Percentiles rank a stretch among this genome's conserved stretches.
Conservation (phyloP, 1,140 invertebrate genomes). For the Chrysomallon squamiferum region DNA sequence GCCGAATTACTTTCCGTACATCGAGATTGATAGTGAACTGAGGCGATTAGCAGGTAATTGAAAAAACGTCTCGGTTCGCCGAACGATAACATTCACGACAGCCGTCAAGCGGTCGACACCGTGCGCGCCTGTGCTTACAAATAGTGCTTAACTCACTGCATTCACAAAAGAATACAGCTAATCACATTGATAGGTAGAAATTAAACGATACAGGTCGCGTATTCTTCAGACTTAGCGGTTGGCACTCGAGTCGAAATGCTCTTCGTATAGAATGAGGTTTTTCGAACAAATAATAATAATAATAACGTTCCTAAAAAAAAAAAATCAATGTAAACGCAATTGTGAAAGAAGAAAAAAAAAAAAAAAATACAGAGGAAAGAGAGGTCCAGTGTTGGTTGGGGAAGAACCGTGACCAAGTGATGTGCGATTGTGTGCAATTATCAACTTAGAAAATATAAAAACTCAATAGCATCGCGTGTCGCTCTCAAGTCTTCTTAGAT, state of each 20-base stretch:
- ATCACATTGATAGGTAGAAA: conserved; percentile 5
- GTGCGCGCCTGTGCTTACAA: background rate
- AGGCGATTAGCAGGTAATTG: conserved; percentile 6
- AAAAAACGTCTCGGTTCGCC: background rate
- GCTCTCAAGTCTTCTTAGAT: too few relatives aligned
- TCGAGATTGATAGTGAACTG: too few relatives aligned
- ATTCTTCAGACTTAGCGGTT: conserved; percentile 1
- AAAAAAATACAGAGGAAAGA: too few relatives aligned
- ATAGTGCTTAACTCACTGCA: background rate
- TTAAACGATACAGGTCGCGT: conserved; percentile 3
- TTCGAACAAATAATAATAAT: too few relatives aligned
- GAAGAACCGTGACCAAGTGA: too few relatives aligned
- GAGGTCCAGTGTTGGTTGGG: too few relatives aligned
- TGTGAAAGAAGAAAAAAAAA: background rate
- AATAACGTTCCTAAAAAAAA: too few relatives aligned
- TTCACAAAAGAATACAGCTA: conserved; percentile 8
- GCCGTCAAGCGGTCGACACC: background rate
- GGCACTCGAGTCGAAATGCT: background rate
- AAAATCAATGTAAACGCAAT: conserved; percentile 6
- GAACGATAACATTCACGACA: background rate
- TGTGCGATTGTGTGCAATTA: too few relatives aligned
- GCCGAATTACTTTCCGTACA: conserved; percentile 2
- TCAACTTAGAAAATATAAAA: too few relatives aligned
- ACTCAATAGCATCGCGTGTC: too few relatives aligned
- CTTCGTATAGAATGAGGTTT: background rate